Percentiles rank a stretch among this genome's conserved stretches.
phyloP scores from a whole-genome alignment of 2,113 vertebrate genomes.

The Gymnocephalus cernua region DNA sequence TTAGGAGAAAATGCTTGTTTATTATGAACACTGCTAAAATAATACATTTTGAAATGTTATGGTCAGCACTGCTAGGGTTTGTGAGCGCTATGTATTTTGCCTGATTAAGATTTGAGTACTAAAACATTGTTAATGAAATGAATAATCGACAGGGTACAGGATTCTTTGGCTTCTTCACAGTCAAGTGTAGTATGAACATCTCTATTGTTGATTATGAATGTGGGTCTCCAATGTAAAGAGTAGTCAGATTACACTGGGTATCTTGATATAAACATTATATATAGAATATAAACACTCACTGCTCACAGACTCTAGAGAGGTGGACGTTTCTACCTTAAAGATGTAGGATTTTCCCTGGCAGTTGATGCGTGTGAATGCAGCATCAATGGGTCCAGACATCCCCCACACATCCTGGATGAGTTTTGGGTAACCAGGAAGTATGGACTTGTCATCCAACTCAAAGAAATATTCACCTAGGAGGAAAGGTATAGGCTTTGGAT shows the following conservation, averaged over 20 bases:
- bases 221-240: background rate
- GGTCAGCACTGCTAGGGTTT: background rate
- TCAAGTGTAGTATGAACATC: background rate
- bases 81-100: background rate
- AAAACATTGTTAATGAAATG: background rate
- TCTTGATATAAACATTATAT: background rate
- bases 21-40: background rate
- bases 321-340: slow-evolving; percentile 88
- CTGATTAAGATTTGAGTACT: background rate
- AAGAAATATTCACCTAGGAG: slow-evolving; percentile 91
- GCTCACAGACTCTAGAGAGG: background rate
- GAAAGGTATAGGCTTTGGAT: background rate
- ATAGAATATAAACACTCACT: background rate
- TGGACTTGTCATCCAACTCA: slow-evolving; percentile 88
- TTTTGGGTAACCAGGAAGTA: slow-evolving; percentile 92
- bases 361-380: slow-evolving; percentile 97
- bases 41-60: background rate
- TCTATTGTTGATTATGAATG: background rate
- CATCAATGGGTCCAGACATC: slow-evolving; percentile 92
- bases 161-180: background rate
- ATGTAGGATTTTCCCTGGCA: slow-evolving; percentile 96
- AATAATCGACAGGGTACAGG: background rate
- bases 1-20: background rate
- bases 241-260: background rate
- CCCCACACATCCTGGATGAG: slow-evolving; percentile 94